Base-by-base conservation (phyloP, 1,140 invertebrate genomes). In the Macrosteles quadrilineatus region DNA sequence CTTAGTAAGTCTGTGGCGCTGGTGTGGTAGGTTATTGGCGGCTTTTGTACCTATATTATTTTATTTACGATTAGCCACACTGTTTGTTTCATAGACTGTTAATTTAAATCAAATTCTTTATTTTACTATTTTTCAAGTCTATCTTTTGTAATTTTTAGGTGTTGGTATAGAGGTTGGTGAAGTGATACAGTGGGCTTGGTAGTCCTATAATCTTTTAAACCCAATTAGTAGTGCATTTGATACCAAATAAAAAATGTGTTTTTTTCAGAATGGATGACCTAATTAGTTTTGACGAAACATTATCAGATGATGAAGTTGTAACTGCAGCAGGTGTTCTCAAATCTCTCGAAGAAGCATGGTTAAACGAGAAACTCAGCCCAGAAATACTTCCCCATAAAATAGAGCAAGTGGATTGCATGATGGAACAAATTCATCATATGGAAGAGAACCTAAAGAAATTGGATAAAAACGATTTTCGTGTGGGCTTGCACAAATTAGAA, bases 291-390 rank as follows among this genome's bases (percentile, higher is more conserved):
- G 63, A 66, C 23, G 63, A 43, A 19, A 43, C 63, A 23, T 25
- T 66, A 1, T 73, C 75, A 17, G 84, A 87, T 32, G 84, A 83
- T 69, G 87, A 87, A 77, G 80, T 83, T 69, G 81, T 89, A 72
- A 89, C 89, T 9, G 85, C 88, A 19, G 83, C 86, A 70, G 82
- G 85, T 73, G 86, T 88, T 9, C 78, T 92, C 45, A 80, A 87
- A 78, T 84, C 84, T 47, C 83, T 93, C 64, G 86, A 91, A 82
- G 87, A 87, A 79, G 90, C 90, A 36, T 95, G 93, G 93, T 77
- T 91, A 72, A 95, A 95, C 79, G 94, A 96, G 80, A 91, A 91
- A 79, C 89, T 94, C 78, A 84, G 91, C 17, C 93, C 93, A n/a
- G 93, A 95, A 81, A 87, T 96, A 68, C 79, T 95, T 31, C 89